A percentile compares a stretch with the other conserved stretches of the same genome.
Evolutionary conservation across 1,140 invertebrate genomes (phyloP).

Genomic region (Aphis craccivora): DNA sequence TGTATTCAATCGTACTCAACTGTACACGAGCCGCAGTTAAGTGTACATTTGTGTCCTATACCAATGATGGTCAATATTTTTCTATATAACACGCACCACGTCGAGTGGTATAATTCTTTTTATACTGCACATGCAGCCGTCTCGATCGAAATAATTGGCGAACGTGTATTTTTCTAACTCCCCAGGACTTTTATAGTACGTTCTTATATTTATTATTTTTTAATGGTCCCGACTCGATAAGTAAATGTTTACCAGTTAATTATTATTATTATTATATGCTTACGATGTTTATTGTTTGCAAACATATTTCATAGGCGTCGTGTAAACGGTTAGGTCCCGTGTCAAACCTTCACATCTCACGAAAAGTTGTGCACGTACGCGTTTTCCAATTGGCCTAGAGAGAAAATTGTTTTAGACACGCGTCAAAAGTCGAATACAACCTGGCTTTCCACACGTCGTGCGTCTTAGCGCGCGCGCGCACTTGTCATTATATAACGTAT

Average conservation of each 20-base stretch:
- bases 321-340: not conserved
- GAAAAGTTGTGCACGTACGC: not conserved
- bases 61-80: not conserved
- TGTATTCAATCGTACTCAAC: not conserved
- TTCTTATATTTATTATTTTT: not conserved
- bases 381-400: not conserved
- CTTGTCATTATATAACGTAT: not conserved
- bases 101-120: not conserved
- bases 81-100: not conserved
- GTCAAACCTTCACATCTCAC: not conserved
- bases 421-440: not conserved
- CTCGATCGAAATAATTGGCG: not conserved
- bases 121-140: not conserved
- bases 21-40: not conserved
- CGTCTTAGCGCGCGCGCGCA: not conserved
- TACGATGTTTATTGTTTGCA: not conserved
- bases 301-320: not conserved
- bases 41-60: not conserved
- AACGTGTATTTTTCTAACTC: not conserved
- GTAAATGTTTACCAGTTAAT: not conserved
- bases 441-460: not conserved
- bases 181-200: no score
- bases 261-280: not conserved
- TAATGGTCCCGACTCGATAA: not conserved
- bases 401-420: conserved; percentile 21